These are phyloP conservation scores for Galeopsomyia nigrocyanea DNA, from an alignment of 2,888 invertebrate genomes.

Conservation along the genomic window DNA sequence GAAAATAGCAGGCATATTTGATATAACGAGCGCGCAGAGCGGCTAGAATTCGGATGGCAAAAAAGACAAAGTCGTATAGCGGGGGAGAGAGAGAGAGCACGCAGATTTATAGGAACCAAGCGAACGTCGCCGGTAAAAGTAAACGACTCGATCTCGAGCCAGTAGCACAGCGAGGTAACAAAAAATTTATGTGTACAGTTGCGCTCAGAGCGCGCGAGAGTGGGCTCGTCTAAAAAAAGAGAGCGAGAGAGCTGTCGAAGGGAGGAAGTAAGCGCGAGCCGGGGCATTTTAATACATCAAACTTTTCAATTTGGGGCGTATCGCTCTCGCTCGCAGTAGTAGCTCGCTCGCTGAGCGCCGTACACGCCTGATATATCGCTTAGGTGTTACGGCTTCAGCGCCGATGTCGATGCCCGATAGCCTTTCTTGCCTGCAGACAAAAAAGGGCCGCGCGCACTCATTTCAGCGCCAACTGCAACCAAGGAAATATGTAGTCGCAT, in stretches of 20 bases:
- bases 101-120: too few species aligned
- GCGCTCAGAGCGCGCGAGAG: neutral
- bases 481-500: constrained; percentile 65
- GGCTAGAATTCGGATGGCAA: too few species aligned
- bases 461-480: constrained; percentile 59
- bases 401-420: constrained; percentile 53
- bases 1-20: too few species aligned
- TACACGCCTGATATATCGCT: constrained; percentile 61
- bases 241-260: constrained; percentile 17
- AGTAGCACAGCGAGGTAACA: neutral
- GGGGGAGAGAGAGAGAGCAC: too few species aligned
- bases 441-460: constrained; percentile 61
- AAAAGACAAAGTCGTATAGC: too few species aligned
- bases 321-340: neutral
- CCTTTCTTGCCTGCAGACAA: constrained; percentile 51
- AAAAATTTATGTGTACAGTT: too few species aligned
- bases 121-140: constrained; percentile 8
- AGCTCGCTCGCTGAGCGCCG: constrained; percentile 15
- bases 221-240: neutral
- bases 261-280: constrained; percentile 29
- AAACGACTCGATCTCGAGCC: constrained; percentile 14
- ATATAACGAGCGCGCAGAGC: too few species aligned
- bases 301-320: constrained; percentile 62
- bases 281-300: constrained; percentile 63
- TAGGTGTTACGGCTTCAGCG: constrained; percentile 60